phyloP scores from a whole-genome alignment of 2,888 invertebrate genomes.

The Hoplodrina blanda region DNA sequence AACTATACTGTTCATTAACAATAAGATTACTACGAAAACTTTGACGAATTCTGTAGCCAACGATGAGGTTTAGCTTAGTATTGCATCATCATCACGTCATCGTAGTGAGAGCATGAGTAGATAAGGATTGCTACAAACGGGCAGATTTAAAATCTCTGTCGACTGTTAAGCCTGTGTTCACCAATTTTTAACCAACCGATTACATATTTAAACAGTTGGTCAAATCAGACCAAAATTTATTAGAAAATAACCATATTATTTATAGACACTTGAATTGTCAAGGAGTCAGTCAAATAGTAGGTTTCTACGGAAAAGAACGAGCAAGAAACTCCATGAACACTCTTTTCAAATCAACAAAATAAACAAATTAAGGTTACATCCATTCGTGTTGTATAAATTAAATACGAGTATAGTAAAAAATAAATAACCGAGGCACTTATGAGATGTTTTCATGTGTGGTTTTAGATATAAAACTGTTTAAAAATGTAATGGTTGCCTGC shows the following conservation, averaged over 20 bases:
- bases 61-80: slow-evolving; percentile 67
- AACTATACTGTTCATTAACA: slow-evolving; percentile 88
- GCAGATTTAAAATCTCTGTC: not conserved
- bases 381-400: no score
- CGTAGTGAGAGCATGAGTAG: slow-evolving; percentile 22
- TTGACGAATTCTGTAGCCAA: slow-evolving; percentile 72
- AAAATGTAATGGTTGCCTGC: not conserved
- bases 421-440: no score
- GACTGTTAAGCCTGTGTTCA: not conserved
- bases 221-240: no score
- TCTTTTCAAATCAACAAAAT: no score
- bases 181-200: not conserved
- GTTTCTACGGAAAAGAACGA: no score
- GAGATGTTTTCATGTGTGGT: not conserved
- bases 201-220: not conserved
- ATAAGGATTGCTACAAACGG: slow-evolving; percentile 19
- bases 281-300: no score
- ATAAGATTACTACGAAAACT: slow-evolving; percentile 82
- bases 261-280: no score
- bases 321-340: no score
- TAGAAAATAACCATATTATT: no score
- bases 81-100: slow-evolving; percentile 55
- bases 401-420: no score
- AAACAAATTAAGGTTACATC: no score
- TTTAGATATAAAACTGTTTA: not conserved